phyloP scores from a whole-genome alignment of 2,113 vertebrate species.

The Neodon shergylaensis region DNA sequence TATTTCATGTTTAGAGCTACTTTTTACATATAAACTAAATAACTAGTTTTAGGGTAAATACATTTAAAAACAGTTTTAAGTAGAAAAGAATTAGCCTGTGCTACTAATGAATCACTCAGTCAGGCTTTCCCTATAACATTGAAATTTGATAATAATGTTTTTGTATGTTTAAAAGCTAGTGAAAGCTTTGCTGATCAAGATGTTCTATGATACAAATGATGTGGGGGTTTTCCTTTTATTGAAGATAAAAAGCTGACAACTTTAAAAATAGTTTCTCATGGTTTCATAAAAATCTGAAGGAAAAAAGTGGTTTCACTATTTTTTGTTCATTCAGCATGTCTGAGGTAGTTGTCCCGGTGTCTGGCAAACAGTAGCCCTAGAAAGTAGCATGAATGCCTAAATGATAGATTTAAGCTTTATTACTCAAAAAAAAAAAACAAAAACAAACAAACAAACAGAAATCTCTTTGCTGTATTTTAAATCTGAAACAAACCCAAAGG shows the following conservation, averaged over 20 bases:
- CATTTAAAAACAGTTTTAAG: slow-evolving; percentile 14
- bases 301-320: slow-evolving; percentile 28
- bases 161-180: slow-evolving; percentile 41
- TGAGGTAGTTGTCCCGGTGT: neutral
- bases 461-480: neutral
- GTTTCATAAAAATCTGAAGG: slow-evolving; percentile 53
- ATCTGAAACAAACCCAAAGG: neutral
- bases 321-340: slow-evolving; percentile 34
- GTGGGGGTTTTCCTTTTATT: neutral
- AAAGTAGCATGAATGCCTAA: neutral
- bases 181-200: slow-evolving; percentile 55
- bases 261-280: slow-evolving; percentile 50
- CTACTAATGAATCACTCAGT: slow-evolving; percentile 32
- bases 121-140: neutral
- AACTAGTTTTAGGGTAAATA: neutral
- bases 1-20: slow-evolving; percentile 26
- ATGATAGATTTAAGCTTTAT: neutral
- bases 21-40: slow-evolving; percentile 38
- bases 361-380: neutral
- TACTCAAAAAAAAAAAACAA: neutral
- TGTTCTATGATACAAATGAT: slow-evolving; percentile 2
- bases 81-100: slow-evolving; percentile 33
- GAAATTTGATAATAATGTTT: slow-evolving; percentile 50
- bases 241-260: slow-evolving; percentile 14
- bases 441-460: neutral